phyloP scores from a whole-genome alignment of 2,113 vertebrate genomes.

The Pelvicachromis taeniatus region DNA sequence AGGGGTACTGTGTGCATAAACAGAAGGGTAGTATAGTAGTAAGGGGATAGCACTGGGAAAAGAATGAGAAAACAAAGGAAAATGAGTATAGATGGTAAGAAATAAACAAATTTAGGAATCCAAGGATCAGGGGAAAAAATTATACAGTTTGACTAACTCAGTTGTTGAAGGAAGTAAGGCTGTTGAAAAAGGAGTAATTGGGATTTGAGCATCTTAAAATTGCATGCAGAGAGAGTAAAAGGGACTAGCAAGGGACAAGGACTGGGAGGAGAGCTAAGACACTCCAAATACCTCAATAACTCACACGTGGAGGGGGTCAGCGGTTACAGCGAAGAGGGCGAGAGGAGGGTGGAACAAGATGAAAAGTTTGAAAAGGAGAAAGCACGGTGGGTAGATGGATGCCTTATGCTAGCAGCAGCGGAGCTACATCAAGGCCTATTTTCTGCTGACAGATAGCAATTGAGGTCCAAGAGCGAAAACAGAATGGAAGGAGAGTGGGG shows the following conservation, averaged over 20 bases:
- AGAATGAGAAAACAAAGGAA: neutral
- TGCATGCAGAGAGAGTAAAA: neutral
- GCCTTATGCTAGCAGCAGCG: neutral
- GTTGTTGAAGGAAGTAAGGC: neutral
- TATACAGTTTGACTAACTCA: neutral
- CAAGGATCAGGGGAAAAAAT: conserved; percentile 1
- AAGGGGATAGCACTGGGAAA: neutral
- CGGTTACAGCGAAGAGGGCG: neutral
- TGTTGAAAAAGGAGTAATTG: neutral
- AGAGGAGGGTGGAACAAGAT: neutral
- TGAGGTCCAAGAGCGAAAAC: conserved; percentile 32
- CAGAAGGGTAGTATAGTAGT: neutral
- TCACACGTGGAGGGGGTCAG: conserved; percentile 23
- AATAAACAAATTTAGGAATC: neutral
- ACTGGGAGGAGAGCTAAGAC: neutral
- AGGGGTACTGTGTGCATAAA: neutral
- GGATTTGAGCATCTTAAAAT: neutral
- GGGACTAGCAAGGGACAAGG: neutral
- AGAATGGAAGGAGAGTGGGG: neutral
- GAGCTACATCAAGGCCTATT: conserved; percentile 25
- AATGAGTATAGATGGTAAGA: neutral
- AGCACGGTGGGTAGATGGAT: neutral
- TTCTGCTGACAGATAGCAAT: conserved; percentile 41
- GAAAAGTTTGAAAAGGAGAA: neutral
- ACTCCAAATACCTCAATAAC: conserved; percentile 18